Evolutionary conservation across 2,113 vertebrate species (phyloP).

Genomic region (Pogonocichla stellata): DNA sequence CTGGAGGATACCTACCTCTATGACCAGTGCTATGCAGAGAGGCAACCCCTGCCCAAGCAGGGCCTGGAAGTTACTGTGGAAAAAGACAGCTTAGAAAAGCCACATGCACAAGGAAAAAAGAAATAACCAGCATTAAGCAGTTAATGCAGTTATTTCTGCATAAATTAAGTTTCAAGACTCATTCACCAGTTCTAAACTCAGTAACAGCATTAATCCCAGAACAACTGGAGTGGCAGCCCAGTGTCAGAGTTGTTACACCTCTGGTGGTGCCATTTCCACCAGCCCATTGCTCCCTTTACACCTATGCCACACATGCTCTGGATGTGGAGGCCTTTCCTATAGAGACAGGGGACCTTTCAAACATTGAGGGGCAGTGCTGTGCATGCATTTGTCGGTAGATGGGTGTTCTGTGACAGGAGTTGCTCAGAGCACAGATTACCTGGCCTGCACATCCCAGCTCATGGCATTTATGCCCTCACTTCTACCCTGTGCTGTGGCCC

Average conservation of each 20-base stretch:
- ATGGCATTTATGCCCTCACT: background rate
- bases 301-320: rapidly evolving
- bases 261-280: background rate
- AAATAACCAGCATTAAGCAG: background rate
- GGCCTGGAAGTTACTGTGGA: background rate
- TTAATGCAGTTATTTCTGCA: background rate
- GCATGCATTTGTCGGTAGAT: background rate
- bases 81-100: background rate
- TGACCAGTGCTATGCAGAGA: background rate
- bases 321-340: background rate
- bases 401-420: background rate
- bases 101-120: background rate
- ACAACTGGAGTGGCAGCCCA: background rate
- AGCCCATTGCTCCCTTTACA: background rate
- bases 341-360: background rate
- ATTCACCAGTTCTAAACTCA: background rate
- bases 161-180: background rate
- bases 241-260: background rate
- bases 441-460: background rate
- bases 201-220: rapidly evolving
- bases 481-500: background rate
- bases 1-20: rapidly evolving
- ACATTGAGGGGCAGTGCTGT: rapidly evolving
- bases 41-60: background rate
- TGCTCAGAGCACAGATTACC: background rate